Conservation (phyloP, 1,140 invertebrate species). For the Asobara japonica region DNA sequence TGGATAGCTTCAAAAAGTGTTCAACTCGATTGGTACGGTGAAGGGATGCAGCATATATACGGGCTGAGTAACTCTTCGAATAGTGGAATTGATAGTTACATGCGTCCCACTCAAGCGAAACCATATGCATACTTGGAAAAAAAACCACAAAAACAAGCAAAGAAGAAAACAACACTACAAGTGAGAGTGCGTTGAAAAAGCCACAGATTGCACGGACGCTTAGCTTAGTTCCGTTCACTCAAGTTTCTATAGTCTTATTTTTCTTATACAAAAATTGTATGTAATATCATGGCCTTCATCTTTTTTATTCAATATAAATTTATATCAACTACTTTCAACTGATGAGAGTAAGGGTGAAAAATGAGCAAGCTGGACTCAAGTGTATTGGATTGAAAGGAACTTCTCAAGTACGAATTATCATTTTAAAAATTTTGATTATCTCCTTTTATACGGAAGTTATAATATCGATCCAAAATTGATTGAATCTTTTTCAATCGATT, state of each 20-base stretch:
- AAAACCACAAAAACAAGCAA: not conserved
- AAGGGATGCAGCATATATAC: not conserved
- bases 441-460: too few relatives aligned
- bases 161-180: not conserved
- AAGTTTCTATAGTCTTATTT: not conserved
- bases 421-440: too few relatives aligned
- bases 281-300: not conserved
- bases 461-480: too few relatives aligned
- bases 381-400: not conserved
- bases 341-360: not conserved
- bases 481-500: too few relatives aligned
- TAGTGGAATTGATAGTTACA: not conserved
- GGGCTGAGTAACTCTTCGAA: not conserved
- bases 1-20: not conserved
- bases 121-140: not conserved
- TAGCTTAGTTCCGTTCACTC: slow-evolving; percentile 1
- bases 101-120: not conserved
- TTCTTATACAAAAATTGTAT: not conserved
- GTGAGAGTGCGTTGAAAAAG: slow-evolving; percentile 3
- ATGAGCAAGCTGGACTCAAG: too few relatives aligned
- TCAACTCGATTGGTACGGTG: not conserved
- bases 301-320: not conserved
- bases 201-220: slow-evolving; percentile 2
- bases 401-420: too few relatives aligned
- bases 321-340: not conserved